phyloP scores from a whole-genome alignment of 2,113 vertebrate species.

The Seriola aureovittata region DNA sequence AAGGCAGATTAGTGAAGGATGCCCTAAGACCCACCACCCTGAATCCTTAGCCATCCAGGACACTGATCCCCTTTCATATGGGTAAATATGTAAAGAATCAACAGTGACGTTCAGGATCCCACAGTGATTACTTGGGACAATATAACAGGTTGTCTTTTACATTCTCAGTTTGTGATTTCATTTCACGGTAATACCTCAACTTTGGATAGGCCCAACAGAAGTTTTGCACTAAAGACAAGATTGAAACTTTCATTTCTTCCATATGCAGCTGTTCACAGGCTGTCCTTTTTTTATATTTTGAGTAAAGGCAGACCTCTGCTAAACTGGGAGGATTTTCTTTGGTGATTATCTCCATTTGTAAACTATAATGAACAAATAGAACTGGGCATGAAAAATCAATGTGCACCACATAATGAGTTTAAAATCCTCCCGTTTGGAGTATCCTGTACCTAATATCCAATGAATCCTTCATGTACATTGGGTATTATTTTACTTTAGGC shows the following conservation, averaged over 20 bases:
- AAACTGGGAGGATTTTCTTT: slow-evolving; percentile 18
- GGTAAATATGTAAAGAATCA: slow-evolving; percentile 67
- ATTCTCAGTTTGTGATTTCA: slow-evolving; percentile 61
- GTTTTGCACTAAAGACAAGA: slow-evolving; percentile 8
- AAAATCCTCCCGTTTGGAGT: not conserved
- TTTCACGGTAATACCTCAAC: slow-evolving; percentile 57
- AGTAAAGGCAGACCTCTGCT: slow-evolving; percentile 5
- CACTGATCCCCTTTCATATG: slow-evolving; percentile 53
- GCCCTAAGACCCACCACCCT: not conserved
- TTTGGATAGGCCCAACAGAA: slow-evolving; percentile 41
- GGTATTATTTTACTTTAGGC: not conserved
- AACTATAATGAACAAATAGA: slow-evolving; percentile 12
- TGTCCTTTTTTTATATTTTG: not conserved
- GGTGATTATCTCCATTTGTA: slow-evolving; percentile 11
- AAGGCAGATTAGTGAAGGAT: slow-evolving; percentile 13
- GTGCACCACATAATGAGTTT: not conserved
- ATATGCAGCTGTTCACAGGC: not conserved
- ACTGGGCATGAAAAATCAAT: not conserved
- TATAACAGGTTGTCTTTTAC: slow-evolving; percentile 53
- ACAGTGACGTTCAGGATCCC: slow-evolving; percentile 42
- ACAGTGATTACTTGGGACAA: slow-evolving; percentile 51
- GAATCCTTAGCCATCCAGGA: slow-evolving; percentile 4
- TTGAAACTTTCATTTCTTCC: not conserved
- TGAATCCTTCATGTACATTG: not conserved
- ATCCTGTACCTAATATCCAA: not conserved